phyloP scores from a whole-genome alignment of 2,113 vertebrate genomes.

The Dunckerocampus dactyliophorus region DNA sequence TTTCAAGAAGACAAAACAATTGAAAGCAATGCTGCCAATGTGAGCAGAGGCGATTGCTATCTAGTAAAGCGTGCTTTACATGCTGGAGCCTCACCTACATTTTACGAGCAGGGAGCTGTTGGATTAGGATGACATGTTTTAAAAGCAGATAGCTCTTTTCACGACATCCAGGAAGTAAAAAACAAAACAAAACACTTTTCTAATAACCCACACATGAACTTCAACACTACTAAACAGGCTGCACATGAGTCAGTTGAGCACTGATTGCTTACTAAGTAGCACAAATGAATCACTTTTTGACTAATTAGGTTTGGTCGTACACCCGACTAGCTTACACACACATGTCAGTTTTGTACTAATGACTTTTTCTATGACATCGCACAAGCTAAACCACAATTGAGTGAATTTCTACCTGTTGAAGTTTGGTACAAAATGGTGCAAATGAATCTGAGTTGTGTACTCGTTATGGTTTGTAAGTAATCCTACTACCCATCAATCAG shows the following conservation, averaged over 20 bases:
- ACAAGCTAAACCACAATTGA: too few species aligned
- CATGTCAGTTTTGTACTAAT: not conserved
- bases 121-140: too few species aligned
- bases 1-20: slow-evolving; percentile 2
- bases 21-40: not conserved
- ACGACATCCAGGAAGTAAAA: too few species aligned
- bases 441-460: not conserved
- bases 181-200: too few species aligned
- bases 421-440: not conserved
- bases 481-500: not conserved
- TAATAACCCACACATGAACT: too few species aligned
- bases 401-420: too few species aligned
- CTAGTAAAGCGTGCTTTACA: too few species aligned
- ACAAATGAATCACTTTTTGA: not conserved
- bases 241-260: not conserved
- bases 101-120: too few species aligned
- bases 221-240: not conserved
- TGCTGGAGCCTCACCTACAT: too few species aligned
- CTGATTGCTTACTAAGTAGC: not conserved
- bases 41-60: not conserved
- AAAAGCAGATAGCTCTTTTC: too few species aligned
- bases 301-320: not conserved
- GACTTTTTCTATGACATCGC: not conserved
- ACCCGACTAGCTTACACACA: not conserved
- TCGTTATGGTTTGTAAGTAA: not conserved